Conservation (phyloP, 1,140 invertebrate species). For the Cotesia typhae region DNA sequence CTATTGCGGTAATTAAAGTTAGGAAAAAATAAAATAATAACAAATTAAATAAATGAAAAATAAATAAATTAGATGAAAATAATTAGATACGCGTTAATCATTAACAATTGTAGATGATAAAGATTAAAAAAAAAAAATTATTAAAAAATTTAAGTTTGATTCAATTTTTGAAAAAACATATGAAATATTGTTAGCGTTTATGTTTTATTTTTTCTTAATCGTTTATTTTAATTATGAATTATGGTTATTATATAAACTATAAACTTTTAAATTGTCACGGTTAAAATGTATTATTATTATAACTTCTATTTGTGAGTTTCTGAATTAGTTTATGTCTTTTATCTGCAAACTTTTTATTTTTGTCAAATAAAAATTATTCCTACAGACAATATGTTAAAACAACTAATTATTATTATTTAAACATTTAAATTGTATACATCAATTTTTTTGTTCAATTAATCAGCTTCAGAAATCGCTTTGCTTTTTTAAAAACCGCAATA, state of each 20-base stretch:
- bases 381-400: slow-evolving; percentile 2
- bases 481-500: slow-evolving; percentile 59
- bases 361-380: background rate
- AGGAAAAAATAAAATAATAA: slow-evolving; percentile 37
- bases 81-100: no score
- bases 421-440: slow-evolving; percentile 53
- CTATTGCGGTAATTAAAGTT: slow-evolving; percentile 12
- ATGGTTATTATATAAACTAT: slow-evolving; percentile 62
- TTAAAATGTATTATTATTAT: no score
- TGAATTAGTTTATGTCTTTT: no score
- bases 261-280: no score
- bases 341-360: no score
- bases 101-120: slow-evolving; percentile 60
- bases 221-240: slow-evolving; percentile 35
- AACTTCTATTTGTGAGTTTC: no score
- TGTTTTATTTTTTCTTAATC: slow-evolving; percentile 34
- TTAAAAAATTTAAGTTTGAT: slow-evolving; percentile 61
- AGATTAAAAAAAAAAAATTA: slow-evolving; percentile 46
- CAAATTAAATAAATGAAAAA: background rate
- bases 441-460: slow-evolving; percentile 59
- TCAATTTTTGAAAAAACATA: slow-evolving; percentile 45
- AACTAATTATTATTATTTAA: slow-evolving; percentile 64
- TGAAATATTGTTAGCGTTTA: slow-evolving; percentile 27
- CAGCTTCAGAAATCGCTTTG: slow-evolving; percentile 59
- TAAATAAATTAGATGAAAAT: slow-evolving; percentile 10